Base-by-base conservation (phyloP, 2,888 invertebrate genomes). In the Trichopoda pennipes region DNA sequence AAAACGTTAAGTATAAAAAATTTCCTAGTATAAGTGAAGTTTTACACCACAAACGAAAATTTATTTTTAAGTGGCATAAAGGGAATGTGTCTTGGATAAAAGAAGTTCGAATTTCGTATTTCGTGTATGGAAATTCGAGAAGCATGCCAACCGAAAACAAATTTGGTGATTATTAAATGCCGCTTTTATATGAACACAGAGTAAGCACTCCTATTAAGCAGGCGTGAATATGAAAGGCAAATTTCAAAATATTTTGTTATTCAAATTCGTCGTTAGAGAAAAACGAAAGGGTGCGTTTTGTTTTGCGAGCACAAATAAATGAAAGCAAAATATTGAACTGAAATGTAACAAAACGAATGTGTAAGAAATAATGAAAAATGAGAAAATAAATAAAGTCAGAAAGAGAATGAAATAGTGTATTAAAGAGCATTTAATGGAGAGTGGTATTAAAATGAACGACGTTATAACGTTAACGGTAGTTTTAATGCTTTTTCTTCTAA, bases 221-320 rank as follows among this genome's bases (percentile, higher is more conserved):
- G 47, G 77, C 77, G 77, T 61, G 69, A 75, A 74, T 16, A 35
- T n/a, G 6, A 58, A 61, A 35, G 23, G 9, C 10, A 28, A 64
- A 23, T 19, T 56, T 10, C 19, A 14, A 47, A 44, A 19, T 3
- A 32, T 35, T 23, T 28, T 16, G 14, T 28, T 55, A 32, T 53
- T 23, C 16, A 55, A 56, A 63, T 60, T 28, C 35, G 38, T 17
- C 0, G 2, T 12, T 38, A 63, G 70, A 70, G 51, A 63, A 70
- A 56, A n/a, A 73, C 68, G 68, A 80, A 68, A 69, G 79, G 79
- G 68, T 73, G 79, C 73, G 66, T 79, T 79, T 63, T 23, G 3
- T 47, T 19, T 32, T 56, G 56, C 9, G 38, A 64, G 17, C 35
- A 64, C 78, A 51, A 78, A 3, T 32, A 32, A 63, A 78, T 51